A percentile compares a stretch with the other conserved stretches of the same genome.
phyloP scores from a whole-genome alignment of 2,797 vertebrate genomes.

The Myotis vivesi region DNA sequence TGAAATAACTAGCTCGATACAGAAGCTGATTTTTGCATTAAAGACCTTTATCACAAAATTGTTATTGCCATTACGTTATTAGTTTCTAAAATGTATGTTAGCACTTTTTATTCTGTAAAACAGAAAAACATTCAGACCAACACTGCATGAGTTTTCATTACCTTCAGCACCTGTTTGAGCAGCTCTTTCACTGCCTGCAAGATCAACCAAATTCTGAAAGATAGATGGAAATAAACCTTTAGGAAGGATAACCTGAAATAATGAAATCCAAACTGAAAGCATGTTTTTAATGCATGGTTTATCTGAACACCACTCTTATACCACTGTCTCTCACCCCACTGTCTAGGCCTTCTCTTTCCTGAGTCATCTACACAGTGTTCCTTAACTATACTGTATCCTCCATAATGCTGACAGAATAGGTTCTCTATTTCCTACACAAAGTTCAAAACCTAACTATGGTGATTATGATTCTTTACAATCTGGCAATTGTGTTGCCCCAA shows the following conservation, averaged over 20 bases:
- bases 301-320: background rate
- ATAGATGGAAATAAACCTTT: background rate
- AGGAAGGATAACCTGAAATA: background rate
- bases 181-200: conserved; percentile 95
- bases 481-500: background rate
- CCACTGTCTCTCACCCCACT: background rate
- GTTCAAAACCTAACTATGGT: background rate
- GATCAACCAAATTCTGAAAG: conserved; percentile 95
- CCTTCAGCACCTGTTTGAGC: conserved; percentile 98
- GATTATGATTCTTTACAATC: background rate
- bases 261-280: background rate
- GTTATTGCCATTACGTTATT: background rate
- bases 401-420: background rate
- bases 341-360: background rate
- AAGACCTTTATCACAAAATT: background rate
- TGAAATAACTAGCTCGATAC: background rate
- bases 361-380: background rate
- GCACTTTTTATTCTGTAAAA: background rate
- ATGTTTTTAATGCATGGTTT: background rate
- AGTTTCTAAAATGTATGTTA: background rate
- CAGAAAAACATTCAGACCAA: background rate
- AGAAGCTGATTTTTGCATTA: background rate
- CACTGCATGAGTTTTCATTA: conserved; percentile 73
- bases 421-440: background rate
- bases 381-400: background rate